Conservation (phyloP, 1,140 invertebrate species). For the Antheraea pernyi region DNA sequence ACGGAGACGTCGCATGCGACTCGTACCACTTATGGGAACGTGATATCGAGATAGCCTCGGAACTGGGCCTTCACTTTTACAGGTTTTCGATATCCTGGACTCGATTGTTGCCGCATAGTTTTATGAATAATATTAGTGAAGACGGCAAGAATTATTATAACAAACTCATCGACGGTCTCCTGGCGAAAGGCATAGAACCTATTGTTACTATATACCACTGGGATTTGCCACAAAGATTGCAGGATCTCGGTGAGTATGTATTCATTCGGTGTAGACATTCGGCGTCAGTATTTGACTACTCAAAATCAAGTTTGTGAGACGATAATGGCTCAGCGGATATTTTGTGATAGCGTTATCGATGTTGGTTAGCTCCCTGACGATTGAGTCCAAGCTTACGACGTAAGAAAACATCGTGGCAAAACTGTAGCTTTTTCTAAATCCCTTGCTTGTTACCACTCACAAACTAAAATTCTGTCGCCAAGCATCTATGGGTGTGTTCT, state of each 20-base stretch:
- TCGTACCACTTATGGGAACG: slow-evolving; percentile 55
- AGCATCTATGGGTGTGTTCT: no score
- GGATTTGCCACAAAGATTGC: slow-evolving; percentile 21
- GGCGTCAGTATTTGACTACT: no score
- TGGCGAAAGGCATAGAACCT: slow-evolving; percentile 76
- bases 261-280: not conserved
- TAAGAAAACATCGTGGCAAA: no score
- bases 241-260: slow-evolving; percentile 38
- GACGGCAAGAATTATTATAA: no score
- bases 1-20: slow-evolving; percentile 61
- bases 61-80: slow-evolving; percentile 77
- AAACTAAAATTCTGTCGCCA: no score
- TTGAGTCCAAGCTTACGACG: no score
- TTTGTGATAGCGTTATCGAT: no score
- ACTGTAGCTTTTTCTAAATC: no score
- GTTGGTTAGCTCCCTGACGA: no score
- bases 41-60: slow-evolving; percentile 27
- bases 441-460: no score
- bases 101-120: slow-evolving; percentile 79
- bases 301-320: no score
- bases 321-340: no score
- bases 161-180: slow-evolving; percentile 75
- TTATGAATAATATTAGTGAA: slow-evolving; percentile 49
- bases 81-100: slow-evolving; percentile 82
- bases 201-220: slow-evolving; percentile 56